Evolutionary conservation across 2,888 invertebrate genomes (phyloP).

Genomic region (Cabera pusaria): DNA sequence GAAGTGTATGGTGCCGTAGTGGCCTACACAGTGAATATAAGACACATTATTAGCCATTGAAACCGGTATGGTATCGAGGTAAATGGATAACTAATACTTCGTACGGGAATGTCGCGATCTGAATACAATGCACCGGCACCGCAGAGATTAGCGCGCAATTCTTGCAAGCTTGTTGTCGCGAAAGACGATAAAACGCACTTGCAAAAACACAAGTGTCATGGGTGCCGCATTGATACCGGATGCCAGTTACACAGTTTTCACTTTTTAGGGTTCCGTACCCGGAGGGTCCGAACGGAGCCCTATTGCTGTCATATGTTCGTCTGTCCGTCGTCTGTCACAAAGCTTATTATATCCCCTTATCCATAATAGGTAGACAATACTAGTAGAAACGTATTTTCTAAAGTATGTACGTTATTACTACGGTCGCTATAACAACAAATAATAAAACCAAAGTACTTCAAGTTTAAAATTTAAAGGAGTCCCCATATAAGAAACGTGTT

Average conservation of each 20-base stretch:
- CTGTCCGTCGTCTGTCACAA: too few species aligned
- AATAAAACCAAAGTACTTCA: too few species aligned
- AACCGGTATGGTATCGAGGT: slow-evolving; percentile 60
- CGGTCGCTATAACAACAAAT: too few species aligned
- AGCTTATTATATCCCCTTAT: too few species aligned
- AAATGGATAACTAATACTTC: slow-evolving; percentile 53
- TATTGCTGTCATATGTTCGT: too few species aligned
- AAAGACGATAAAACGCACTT: slow-evolving; percentile 5
- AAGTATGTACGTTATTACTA: too few species aligned
- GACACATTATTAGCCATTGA: slow-evolving; percentile 56
- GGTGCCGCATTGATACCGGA: slow-evolving; percentile 9
- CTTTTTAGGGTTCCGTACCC: too few species aligned
- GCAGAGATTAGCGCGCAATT: slow-evolving; percentile 21
- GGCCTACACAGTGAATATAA: slow-evolving; percentile 39
- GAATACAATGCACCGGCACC: slow-evolving; percentile 41
- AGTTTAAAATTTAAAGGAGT: too few species aligned
- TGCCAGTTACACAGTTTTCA: slow-evolving; percentile 16
- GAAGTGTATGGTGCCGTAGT: slow-evolving; percentile 49
- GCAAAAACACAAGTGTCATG: slow-evolving; percentile 6
- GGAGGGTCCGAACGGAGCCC: too few species aligned
- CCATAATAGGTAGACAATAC: too few species aligned
- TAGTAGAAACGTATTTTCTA: too few species aligned
- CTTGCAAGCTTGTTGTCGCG: slow-evolving; percentile 5
- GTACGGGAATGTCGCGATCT: slow-evolving; percentile 39
- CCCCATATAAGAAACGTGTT: too few species aligned